Percentiles rank a stretch among this genome's conserved stretches.
Evolutionary conservation across 1,140 invertebrate species (phyloP).

Genomic region (Cydia pomonella): DNA sequence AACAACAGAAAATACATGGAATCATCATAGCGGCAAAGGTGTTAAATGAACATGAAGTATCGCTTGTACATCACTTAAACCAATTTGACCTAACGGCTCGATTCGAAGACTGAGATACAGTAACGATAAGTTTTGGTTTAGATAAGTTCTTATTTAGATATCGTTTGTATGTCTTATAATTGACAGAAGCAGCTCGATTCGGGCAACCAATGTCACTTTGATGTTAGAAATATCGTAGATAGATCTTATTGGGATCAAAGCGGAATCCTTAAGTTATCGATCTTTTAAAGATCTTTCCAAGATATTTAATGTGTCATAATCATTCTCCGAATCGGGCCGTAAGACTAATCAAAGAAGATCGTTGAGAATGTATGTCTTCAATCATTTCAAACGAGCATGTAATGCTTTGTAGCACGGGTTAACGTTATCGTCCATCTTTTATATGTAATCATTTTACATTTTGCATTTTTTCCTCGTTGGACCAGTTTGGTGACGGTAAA

Average conservation of each 20-base stretch:
- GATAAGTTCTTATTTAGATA: too few species aligned
- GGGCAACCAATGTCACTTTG: too few species aligned
- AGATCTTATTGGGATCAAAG: too few species aligned
- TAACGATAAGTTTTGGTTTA: too few species aligned
- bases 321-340: too few species aligned
- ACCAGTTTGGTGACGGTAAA: neutral
- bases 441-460: neutral
- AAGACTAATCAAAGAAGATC: neutral
- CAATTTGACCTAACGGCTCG: constrained; percentile 18
- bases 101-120: too few species aligned
- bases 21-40: neutral
- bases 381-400: neutral
- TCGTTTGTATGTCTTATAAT: too few species aligned
- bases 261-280: too few species aligned
- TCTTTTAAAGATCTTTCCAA: too few species aligned
- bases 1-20: neutral
- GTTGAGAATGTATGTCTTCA: neutral
- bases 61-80: neutral
- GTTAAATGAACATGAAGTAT: neutral
- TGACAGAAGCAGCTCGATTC: too few species aligned
- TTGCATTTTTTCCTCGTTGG: neutral
- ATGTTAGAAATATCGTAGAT: too few species aligned
- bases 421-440: neutral
- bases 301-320: too few species aligned
- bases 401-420: neutral